Conservation (phyloP, 2,113 vertebrate species). For the Xiphias gladius region DNA sequence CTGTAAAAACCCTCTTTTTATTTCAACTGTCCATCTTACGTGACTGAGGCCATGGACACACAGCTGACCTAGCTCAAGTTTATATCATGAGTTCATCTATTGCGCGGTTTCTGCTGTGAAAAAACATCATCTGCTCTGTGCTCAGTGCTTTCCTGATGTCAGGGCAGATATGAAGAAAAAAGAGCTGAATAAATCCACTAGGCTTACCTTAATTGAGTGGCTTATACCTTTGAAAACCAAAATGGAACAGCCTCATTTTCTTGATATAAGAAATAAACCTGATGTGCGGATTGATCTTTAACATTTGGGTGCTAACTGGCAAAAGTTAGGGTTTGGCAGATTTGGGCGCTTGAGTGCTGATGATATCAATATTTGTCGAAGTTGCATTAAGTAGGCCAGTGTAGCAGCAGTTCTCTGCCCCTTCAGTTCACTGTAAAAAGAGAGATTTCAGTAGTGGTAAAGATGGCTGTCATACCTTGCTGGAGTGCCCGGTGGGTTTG, state of each 20-base stretch:
- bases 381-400: not conserved
- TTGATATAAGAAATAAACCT: too few species aligned
- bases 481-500: conserved; percentile 83
- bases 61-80: not conserved
- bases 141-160: not conserved
- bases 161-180: not conserved
- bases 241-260: not conserved
- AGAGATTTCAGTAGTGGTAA: not conserved
- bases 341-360: too few species aligned
- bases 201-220: not conserved
- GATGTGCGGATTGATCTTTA: too few species aligned
- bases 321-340: too few species aligned
- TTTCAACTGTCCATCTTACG: not conserved
- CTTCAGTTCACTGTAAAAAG: not conserved
- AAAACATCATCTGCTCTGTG: not conserved
- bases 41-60: not conserved
- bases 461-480: conserved; percentile 83
- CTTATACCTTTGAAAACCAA: not conserved
- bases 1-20: not conserved
- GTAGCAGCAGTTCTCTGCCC: not conserved
- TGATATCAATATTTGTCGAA: too few species aligned
- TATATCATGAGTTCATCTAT: conserved; percentile 19
- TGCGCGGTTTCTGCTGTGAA: not conserved
- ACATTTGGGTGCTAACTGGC: too few species aligned
- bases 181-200: not conserved